Percentiles rank a stretch among this genome's conserved stretches.
Conservation (phyloP, 2,113 vertebrate genomes). For the Dasyprocta punctata region DNA sequence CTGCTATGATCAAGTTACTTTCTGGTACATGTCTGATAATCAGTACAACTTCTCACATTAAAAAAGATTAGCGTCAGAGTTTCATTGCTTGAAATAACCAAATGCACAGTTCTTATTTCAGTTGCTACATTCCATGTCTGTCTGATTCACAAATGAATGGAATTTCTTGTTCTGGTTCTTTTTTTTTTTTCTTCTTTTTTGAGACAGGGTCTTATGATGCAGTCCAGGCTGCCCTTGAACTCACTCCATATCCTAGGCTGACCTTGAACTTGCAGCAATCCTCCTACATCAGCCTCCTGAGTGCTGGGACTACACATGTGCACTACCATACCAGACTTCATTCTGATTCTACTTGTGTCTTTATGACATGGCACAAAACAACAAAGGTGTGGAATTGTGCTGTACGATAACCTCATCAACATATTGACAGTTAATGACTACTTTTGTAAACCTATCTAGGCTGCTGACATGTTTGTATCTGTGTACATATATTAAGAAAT, state of each 20-base stretch:
- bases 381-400: neutral
- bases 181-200: neutral
- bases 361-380: neutral
- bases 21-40: neutral
- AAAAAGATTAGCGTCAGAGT: neutral
- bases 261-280: neutral
- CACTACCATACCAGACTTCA: neutral
- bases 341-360: neutral
- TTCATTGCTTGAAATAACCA: neutral
- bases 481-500: neutral
- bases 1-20: neutral
- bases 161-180: neutral
- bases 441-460: neutral
- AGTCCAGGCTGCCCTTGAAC: neutral
- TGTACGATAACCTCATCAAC: neutral
- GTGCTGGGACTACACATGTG: neutral
- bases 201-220: neutral
- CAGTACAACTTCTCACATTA: neutral
- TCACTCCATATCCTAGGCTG: too few species aligned
- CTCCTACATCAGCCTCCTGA: neutral
- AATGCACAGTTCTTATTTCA: neutral
- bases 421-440: neutral
- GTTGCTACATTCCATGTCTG: neutral
- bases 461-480: neutral
- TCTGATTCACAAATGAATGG: neutral